Percentiles rank a stretch among this genome's conserved stretches.
Evolutionary conservation across 2,888 invertebrate species (phyloP).

Genomic region (Stramonita haemastoma): DNA sequence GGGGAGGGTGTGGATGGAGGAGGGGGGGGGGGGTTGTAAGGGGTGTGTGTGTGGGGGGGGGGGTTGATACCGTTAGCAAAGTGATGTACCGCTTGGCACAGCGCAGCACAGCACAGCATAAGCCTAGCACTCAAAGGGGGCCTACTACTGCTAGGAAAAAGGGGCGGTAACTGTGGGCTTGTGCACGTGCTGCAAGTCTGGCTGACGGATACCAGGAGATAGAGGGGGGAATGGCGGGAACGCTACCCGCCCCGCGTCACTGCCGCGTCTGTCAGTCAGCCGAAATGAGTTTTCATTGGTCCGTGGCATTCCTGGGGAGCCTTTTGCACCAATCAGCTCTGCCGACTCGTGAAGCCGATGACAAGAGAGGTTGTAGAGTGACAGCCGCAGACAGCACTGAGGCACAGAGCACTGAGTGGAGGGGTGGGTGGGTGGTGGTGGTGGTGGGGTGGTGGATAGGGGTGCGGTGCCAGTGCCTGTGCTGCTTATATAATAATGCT

Average conservation of each 20-base stretch:
- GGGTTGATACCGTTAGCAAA: no score
- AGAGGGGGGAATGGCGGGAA: not conserved
- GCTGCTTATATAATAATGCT: no score
- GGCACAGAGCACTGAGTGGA: not conserved
- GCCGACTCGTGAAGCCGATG: not conserved
- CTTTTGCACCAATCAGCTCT: conserved; percentile 25
- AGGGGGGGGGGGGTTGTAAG: no score
- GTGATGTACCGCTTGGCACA: no score
- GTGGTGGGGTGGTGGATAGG: not conserved
- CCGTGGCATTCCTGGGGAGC: conserved; percentile 32
- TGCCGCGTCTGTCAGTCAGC: conserved; percentile 37
- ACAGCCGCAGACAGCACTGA: not conserved
- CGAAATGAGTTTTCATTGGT: conserved; percentile 43
- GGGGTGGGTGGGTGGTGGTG: not conserved
- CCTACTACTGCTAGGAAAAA: no score
- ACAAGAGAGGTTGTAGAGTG: not conserved
- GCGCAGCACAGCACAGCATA: no score
- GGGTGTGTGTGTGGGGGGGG: no score
- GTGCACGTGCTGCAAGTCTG: not conserved
- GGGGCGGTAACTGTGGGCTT: not conserved
- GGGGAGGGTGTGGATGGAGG: no score
- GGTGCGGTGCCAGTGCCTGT: not conserved
- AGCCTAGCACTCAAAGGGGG: no score
- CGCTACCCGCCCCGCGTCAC: not conserved
- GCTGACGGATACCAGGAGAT: not conserved